Percentiles rank a stretch among this genome's conserved stretches.
phyloP scores from a whole-genome alignment of 2,797 vertebrate genomes.

The Sparus aurata region DNA sequence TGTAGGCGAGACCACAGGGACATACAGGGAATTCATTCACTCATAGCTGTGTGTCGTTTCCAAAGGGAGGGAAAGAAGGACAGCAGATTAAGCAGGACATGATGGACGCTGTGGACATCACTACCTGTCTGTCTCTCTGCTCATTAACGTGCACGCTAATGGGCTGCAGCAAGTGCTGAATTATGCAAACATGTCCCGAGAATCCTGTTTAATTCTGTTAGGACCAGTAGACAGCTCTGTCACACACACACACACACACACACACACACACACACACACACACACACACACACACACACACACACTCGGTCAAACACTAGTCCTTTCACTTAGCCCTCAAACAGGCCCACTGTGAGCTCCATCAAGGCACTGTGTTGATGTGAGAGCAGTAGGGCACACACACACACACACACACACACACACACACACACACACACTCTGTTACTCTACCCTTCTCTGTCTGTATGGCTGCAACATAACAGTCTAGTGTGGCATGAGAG shows the following conservation, averaged over 20 bases:
- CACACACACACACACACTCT: background rate
- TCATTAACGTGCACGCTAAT: constrained; percentile 46
- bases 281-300: constrained; percentile 16
- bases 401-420: constrained; percentile 24
- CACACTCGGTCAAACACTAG: constrained; percentile 49
- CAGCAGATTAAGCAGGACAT: background rate
- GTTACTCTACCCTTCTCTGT: background rate
- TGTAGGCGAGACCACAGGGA: constrained; percentile 36
- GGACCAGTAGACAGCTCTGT: constrained; percentile 14
- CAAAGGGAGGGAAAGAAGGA: background rate
- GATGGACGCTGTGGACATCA: constrained; percentile 18
- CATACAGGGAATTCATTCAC: constrained; percentile 67
- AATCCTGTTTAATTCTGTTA: constrained; percentile 59
- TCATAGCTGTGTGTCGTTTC: constrained; percentile 8
- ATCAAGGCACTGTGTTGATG: constrained; percentile 39
- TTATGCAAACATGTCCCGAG: constrained; percentile 63
- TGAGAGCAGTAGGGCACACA: constrained; percentile 26
- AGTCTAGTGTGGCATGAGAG: background rate
- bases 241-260: constrained; percentile 17
- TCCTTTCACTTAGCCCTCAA: constrained; percentile 61
- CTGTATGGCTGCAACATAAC: background rate
- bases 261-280: constrained; percentile 35
- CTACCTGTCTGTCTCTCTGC: constrained; percentile 39
- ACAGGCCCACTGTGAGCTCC: constrained; percentile 58
- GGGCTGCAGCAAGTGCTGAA: constrained; percentile 48